These are phyloP conservation scores for Tetragonisca angustula DNA, from an alignment of 2,888 invertebrate genomes.

Conservation along the genomic window DNA sequence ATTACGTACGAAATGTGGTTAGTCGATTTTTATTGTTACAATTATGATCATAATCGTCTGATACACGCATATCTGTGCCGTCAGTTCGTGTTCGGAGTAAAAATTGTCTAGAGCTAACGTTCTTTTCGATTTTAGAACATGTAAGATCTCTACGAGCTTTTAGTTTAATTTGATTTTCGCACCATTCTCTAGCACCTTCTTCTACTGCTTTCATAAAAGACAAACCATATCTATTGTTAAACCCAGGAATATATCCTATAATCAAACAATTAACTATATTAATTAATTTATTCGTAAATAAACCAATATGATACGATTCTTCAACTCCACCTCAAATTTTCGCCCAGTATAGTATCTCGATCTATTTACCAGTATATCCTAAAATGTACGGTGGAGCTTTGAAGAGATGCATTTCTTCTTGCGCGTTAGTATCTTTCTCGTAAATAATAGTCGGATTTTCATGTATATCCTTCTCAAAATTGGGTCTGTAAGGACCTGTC, in stretches of 20 bases:
- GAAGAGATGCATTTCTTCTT: conserved; percentile 75
- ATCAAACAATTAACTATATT: not conserved
- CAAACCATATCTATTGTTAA: conserved; percentile 87
- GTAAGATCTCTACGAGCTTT: conserved; percentile 75
- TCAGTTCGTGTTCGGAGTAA: conserved; percentile 76
- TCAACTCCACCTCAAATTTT: not conserved
- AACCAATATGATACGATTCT: not conserved
- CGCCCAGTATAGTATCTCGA: not conserved
- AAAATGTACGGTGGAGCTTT: conserved; percentile 86
- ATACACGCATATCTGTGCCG: conserved; percentile 70
- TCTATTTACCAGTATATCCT: conserved; percentile 87
- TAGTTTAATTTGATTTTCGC: conserved; percentile 82
- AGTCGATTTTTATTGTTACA: conserved; percentile 49
- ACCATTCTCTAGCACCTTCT: conserved; percentile 86
- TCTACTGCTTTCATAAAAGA: conserved; percentile 84
- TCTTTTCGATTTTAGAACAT: conserved; percentile 75
- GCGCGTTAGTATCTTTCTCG: conserved; percentile 77
- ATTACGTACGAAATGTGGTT: conserved; percentile 74
- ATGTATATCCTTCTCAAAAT: conserved; percentile 83
- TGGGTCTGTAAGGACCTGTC: conserved; percentile 86
- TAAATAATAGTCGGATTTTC: conserved; percentile 73
- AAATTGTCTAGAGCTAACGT: conserved; percentile 75
- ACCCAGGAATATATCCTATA: conserved; percentile 88
- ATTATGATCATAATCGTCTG: conserved; percentile 73
- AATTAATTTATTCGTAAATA: not conserved